Evolutionary conservation across 2,888 invertebrate species (phyloP), one percentile per base, ranked within the genome.

Genomic region (Asteroscopus sphinx): DNA sequence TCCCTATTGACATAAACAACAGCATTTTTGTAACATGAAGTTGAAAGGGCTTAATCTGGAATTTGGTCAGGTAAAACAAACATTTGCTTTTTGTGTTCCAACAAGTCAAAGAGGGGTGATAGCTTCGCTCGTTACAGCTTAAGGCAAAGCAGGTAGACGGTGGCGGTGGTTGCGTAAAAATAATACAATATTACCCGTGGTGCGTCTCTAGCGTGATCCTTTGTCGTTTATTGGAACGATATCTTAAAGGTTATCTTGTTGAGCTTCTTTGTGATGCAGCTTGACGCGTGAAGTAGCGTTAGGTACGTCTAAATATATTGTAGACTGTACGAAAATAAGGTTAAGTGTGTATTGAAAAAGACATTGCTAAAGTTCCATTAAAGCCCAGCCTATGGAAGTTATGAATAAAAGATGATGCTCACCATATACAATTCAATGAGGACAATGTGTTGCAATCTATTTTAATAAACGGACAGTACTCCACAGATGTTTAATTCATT

Each of bases 1-100:
- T 80, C 80, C 63, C 70, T 89, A 87, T 89, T 88, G 89, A 89
- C 88, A 87, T 84, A 87, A 85, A 82, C 83, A 75, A 79, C 85
- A 87, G 78, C 82, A 87, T 88, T 89, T 90, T 88, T 89, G 88
- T 87, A 75, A 85, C 83, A 87, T 85, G 81, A 84, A 86, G 83
- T 88, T 88, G 81, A 85, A 88, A 88, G 82, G 84, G 84, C 83
- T 88, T 88, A 89, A 89, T 88, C 85, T 88, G 87, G 83, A 85
- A 88, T 88, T 87, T 87, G 85, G 88, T 86, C 86, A 91, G 86
- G 88, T 89, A 85, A 85, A 85, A 85, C 80, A 87, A 89, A 88
- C 83, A 87, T 88, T 87, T 85, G 77, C 77, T 82, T 84, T 84
- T 81, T 83, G 80, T 77, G 68, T 73, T 80, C 76, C 78, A 80